Conservation (phyloP, 2,888 invertebrate species). For the Phengaris arion region DNA sequence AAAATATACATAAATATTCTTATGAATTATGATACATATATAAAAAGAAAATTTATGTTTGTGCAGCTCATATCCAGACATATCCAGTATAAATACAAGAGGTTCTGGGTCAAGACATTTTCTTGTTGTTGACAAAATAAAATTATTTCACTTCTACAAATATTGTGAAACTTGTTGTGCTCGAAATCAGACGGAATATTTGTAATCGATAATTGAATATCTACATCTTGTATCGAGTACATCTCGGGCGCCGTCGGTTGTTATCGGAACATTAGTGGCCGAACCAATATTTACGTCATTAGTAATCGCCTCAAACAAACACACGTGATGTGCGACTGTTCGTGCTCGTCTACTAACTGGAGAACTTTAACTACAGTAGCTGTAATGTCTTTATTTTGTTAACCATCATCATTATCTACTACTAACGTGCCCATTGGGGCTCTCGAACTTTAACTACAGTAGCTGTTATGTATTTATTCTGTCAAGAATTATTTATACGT, state of each 20-base stretch:
- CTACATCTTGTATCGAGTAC: slow-evolving; percentile 14
- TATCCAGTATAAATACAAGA: background rate
- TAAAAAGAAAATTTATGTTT: background rate
- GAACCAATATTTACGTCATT: slow-evolving; percentile 18
- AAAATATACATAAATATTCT: too few relatives aligned
- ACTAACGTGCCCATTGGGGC: too few relatives aligned
- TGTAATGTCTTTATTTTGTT: background rate
- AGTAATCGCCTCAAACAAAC: background rate
- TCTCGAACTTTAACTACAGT: too few relatives aligned
- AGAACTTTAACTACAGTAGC: background rate
- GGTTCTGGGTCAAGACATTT: background rate
- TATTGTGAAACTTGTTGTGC: too few relatives aligned
- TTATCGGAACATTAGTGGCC: background rate
- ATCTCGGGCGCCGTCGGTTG: background rate
- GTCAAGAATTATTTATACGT: too few relatives aligned
- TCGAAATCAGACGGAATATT: background rate
- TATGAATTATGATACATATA: background rate
- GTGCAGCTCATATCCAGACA: background rate
- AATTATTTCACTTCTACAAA: background rate
- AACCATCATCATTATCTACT: background rate
- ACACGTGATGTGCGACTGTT: slow-evolving; percentile 5
- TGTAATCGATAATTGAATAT: background rate
- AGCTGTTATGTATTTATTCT: too few relatives aligned
- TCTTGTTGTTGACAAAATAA: background rate
- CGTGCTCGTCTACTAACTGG: background rate